phyloP scores from a whole-genome alignment of 2,113 vertebrate species.

The Erpornis zantholeuca region DNA sequence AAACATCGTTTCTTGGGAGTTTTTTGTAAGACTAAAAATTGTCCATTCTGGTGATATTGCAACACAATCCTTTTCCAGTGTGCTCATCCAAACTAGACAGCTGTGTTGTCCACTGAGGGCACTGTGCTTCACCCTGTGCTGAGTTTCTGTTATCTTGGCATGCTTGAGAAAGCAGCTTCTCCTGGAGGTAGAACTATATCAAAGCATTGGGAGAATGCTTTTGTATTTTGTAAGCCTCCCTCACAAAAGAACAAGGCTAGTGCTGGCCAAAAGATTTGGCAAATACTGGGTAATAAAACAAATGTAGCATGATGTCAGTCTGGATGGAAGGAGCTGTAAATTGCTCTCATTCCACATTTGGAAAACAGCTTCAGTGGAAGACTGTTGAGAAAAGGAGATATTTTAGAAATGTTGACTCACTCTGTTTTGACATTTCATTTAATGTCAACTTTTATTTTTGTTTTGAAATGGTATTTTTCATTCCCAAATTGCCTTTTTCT shows the following conservation, averaged over 20 bases:
- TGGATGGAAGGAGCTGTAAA: neutral
- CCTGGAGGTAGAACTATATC: neutral
- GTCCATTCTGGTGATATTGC: neutral
- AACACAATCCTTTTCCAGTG: neutral
- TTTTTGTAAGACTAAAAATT: neutral
- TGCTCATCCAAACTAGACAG: neutral
- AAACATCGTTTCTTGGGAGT: no score
- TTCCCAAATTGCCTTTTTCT: conserved; percentile 9
- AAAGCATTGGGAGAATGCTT: neutral
- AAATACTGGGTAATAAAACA: neutral
- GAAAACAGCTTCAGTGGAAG: conserved; percentile 3
- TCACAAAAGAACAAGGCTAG: neutral
- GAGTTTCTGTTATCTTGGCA: neutral
- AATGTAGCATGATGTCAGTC: neutral
- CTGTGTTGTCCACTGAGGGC: fast-evolving
- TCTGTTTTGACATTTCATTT: conserved; percentile 56
- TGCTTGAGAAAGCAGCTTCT: neutral
- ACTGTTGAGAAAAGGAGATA: conserved; percentile 2
- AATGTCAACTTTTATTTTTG: conserved; percentile 49
- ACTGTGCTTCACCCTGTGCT: neutral
- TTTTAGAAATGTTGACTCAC: conserved; percentile 51
- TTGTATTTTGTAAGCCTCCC: neutral
- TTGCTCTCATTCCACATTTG: neutral
- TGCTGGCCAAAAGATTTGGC: neutral
- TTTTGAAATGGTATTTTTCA: conserved; percentile 40